Evolutionary conservation across 2,797 vertebrate species (phyloP).

Genomic region (Sorex maritimensis): DNA sequence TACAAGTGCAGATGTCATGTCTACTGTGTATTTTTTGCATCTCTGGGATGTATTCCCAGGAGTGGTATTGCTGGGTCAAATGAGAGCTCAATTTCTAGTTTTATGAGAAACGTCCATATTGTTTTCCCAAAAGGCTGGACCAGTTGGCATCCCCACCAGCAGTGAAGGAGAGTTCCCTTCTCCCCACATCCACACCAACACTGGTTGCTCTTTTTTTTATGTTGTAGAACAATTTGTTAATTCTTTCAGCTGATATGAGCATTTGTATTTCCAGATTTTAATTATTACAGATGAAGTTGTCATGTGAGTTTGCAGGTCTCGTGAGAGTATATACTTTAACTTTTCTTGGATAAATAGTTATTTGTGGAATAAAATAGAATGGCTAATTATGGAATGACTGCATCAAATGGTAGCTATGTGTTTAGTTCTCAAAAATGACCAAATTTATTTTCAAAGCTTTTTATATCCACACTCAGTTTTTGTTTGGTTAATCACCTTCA

Average conservation of each 20-base stretch:
- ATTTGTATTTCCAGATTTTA: conserved; percentile 9
- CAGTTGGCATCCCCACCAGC: too few relatives aligned
- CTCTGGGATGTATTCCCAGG: too few relatives aligned
- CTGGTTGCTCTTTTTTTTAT: too few relatives aligned
- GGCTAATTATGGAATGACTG: neutral
- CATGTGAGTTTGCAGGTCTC: neutral
- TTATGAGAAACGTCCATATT: too few relatives aligned
- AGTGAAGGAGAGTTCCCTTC: too few relatives aligned
- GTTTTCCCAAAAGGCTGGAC: too few relatives aligned
- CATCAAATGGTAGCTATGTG: neutral
- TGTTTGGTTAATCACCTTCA: neutral
- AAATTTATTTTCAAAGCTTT: neutral
- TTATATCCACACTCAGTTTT: neutral
- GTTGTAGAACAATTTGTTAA: neutral
- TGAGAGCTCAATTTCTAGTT: too few relatives aligned
- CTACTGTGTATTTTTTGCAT: too few relatives aligned
- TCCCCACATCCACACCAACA: too few relatives aligned
- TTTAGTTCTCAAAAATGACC: conserved; percentile 30
- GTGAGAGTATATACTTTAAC: neutral
- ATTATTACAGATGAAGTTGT: neutral
- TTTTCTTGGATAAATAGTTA: neutral
- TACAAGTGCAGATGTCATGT: too few relatives aligned
- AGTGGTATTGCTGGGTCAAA: too few relatives aligned
- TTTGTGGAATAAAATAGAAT: neutral
- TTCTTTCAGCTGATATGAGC: neutral